phyloP scores from a whole-genome alignment of 2,888 invertebrate species.

The Notodonta dromedarius region DNA sequence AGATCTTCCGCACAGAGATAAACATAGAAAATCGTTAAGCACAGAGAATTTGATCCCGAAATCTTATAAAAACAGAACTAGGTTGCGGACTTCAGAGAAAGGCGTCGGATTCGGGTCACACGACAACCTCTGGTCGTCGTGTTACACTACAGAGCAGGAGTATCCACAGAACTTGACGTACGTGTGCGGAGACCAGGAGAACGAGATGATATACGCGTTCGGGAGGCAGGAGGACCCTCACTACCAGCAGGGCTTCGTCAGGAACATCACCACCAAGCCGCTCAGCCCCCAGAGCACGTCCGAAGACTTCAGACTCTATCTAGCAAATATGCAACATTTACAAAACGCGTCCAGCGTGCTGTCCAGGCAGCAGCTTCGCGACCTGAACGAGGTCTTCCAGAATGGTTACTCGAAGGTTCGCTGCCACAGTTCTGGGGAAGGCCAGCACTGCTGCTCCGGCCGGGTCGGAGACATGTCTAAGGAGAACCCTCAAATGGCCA shows the following conservation, averaged over 20 bases:
- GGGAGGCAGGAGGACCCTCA: constrained; percentile 71
- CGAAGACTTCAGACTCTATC: constrained; percentile 88
- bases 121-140: constrained; percentile 79
- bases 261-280: constrained; percentile 86
- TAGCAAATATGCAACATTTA: constrained; percentile 89
- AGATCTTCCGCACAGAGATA: constrained; percentile 67
- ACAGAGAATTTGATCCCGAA: constrained; percentile 85
- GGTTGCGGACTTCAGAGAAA: constrained; percentile 61
- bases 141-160: constrained; percentile 67
- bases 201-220: constrained; percentile 79
- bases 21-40: constrained; percentile 84
- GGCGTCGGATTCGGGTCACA: constrained; percentile 74
- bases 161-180: constrained; percentile 72
- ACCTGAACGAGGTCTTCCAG: constrained; percentile 84
- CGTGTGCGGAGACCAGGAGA: constrained; percentile 78
- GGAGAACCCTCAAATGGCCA: constrained; percentile 69
- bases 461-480: constrained; percentile 59
- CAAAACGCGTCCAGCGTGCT: constrained; percentile 88
- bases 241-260: constrained; percentile 66
- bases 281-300: constrained; percentile 87
- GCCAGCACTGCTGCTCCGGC: constrained; percentile 66
- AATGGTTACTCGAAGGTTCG: constrained; percentile 79
- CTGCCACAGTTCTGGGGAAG: constrained; percentile 60
- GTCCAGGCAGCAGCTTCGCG: constrained; percentile 84
- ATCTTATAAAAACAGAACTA: constrained; percentile 73